phyloP scores from a whole-genome alignment of 2,888 invertebrate genomes.

The Drosophila prostipennis region DNA sequence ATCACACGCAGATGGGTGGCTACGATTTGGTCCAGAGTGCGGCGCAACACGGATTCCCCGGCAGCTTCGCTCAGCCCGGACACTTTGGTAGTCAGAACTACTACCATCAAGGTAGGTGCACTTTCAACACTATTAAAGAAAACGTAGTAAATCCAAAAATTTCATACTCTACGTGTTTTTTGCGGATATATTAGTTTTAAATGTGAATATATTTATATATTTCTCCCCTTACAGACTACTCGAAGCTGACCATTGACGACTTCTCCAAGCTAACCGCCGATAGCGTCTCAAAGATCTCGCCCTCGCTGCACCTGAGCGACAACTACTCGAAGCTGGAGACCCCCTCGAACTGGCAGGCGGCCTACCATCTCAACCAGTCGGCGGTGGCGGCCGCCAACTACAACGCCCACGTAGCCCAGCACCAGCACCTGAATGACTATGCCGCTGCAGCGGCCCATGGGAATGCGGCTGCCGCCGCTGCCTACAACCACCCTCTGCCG shows the following conservation, averaged over 20 bases:
- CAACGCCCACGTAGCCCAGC: conserved; percentile 80
- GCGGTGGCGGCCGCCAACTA: conserved; percentile 82
- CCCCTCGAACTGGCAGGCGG: conserved; percentile 83
- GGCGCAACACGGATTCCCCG: conserved; percentile 82
- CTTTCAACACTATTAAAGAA: too few species aligned
- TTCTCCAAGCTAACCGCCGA: conserved; percentile 85
- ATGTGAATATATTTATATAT: too few species aligned
- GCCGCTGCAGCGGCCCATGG: conserved; percentile 81
- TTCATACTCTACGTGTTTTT: too few species aligned
- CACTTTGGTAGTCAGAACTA: conserved; percentile 83
- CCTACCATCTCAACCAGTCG: conserved; percentile 82
- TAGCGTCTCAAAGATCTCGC: conserved; percentile 84
- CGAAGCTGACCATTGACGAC: conserved; percentile 85
- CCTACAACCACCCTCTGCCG: conserved; percentile 82
- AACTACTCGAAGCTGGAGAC: conserved; percentile 83
- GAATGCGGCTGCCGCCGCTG: conserved; percentile 75
- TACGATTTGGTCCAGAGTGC: conserved; percentile 82
- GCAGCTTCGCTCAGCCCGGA: conserved; percentile 82
- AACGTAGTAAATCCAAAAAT: too few species aligned
- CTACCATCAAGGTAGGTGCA: conserved; percentile 83
- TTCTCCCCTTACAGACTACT: conserved; percentile 84
- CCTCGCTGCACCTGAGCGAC: conserved; percentile 81
- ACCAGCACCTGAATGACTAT: conserved; percentile 78
- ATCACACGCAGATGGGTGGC: conserved; percentile 82
- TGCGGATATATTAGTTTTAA: too few species aligned